phyloP scores from a whole-genome alignment of 2,797 vertebrate genomes.

The Cryptoprocta ferox region DNA sequence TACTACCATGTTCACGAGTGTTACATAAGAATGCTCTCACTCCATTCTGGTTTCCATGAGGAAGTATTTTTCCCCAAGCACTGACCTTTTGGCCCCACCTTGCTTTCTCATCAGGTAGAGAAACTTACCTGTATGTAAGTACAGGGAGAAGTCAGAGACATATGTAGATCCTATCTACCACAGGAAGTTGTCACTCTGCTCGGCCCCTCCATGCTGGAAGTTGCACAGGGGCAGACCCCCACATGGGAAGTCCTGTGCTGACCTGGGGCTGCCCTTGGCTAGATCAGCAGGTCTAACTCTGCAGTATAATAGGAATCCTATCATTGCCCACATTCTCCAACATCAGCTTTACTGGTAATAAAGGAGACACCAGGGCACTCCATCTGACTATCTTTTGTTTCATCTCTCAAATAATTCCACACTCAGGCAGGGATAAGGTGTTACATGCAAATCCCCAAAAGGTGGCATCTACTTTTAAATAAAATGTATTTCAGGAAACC shows the following conservation, averaged over 20 bases:
- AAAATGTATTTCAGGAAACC: not conserved
- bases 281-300: not conserved
- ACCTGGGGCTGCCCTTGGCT: not conserved
- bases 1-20: not conserved
- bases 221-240: no score
- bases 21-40: not conserved
- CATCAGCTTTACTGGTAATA: not conserved
- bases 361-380: not conserved
- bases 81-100: not conserved
- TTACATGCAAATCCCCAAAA: not conserved
- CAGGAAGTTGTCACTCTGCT: not conserved
- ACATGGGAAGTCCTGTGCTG: not conserved
- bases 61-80: not conserved
- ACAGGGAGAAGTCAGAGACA: not conserved
- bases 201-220: not conserved
- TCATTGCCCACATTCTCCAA: not conserved
- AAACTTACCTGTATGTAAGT: not conserved
- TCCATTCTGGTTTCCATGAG: not conserved
- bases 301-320: not conserved
- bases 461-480: not conserved
- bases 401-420: not conserved
- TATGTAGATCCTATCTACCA: not conserved
- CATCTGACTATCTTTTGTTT: not conserved
- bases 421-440: not conserved
- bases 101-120: not conserved